A percentile compares a stretch with the other conserved stretches of the same genome.
phyloP scores from a whole-genome alignment of 2,113 vertebrate species.

The Haemorhous mexicanus region DNA sequence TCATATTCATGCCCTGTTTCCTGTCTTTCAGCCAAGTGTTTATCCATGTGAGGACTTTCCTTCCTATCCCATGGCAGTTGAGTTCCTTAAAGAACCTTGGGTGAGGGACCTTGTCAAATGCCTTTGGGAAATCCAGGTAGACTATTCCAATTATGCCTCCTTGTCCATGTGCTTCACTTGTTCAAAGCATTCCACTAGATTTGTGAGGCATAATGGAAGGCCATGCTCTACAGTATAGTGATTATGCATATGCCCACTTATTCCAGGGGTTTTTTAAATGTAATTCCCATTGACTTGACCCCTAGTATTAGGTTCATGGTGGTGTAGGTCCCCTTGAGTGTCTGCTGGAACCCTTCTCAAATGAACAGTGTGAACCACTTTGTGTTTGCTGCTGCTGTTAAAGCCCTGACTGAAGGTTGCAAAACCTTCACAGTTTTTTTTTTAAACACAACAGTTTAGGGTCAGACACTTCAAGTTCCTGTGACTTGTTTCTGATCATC shows the following conservation, averaged over 20 bases:
- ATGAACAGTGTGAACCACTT: background rate
- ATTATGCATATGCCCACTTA: background rate
- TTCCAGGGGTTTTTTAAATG: background rate
- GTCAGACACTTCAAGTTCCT: background rate
- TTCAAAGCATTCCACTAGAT: background rate
- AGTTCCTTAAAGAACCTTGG: slow-evolving; percentile 21
- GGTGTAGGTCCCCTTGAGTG: background rate
- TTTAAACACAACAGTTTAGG: background rate
- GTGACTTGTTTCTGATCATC: background rate
- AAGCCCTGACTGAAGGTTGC: background rate
- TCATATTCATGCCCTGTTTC: background rate
- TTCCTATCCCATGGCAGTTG: slow-evolving; percentile 21
- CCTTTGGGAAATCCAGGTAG: slow-evolving; percentile 38
- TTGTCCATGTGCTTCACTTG: background rate
- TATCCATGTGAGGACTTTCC: slow-evolving; percentile 24
- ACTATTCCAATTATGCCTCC: background rate
- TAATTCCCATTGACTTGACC: background rate
- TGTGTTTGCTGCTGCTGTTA: background rate
- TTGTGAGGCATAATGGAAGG: background rate
- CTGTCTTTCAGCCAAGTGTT: slow-evolving; percentile 41
- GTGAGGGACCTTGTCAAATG: slow-evolving; percentile 43
- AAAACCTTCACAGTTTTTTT: no score
- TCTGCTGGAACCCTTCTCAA: background rate
- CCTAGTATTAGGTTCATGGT: background rate
- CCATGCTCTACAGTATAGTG: rapidly evolving